phyloP scores from a whole-genome alignment of 2,797 vertebrate species.

The Sebastiscus albofasciatus region DNA sequence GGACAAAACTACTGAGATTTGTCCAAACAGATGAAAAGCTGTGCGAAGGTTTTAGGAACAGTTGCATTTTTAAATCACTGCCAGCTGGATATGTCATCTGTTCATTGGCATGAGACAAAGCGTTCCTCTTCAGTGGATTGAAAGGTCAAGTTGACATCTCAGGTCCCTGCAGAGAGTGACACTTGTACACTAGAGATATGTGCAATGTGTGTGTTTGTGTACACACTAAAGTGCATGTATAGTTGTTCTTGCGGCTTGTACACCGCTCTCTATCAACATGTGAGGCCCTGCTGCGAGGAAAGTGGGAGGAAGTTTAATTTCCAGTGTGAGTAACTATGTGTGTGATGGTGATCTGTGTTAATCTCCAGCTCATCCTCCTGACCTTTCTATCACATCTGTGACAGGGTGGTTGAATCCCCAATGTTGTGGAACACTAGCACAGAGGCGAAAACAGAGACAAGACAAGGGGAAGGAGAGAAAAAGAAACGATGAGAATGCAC shows the following conservation, averaged over 20 bases:
- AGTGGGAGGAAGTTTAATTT: conserved; percentile 62
- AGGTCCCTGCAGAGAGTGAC: conserved; percentile 29
- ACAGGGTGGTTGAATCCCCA: conserved; percentile 3
- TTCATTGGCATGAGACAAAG: conserved; percentile 69
- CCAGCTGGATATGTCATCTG: conserved; percentile 74
- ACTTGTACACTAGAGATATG: conserved; percentile 32
- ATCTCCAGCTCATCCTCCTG: conserved; percentile 62
- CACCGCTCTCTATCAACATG: neutral
- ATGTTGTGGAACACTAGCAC: conserved; percentile 1
- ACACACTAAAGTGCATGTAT: neutral
- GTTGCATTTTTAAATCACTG: conserved; percentile 63
- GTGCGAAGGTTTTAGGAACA: conserved; percentile 44
- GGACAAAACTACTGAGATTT: conserved; percentile 48
- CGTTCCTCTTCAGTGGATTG: conserved; percentile 64
- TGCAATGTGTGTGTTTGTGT: neutral
- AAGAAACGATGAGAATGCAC: neutral
- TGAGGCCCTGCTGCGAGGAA: conserved; percentile 3
- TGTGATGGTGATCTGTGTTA: conserved; percentile 60
- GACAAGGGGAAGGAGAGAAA: neutral
- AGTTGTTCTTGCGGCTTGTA: conserved; percentile 5
- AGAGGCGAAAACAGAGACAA: neutral
- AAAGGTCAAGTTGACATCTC: conserved; percentile 68
- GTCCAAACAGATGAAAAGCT: conserved; percentile 48
- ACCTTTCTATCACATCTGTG: conserved; percentile 22
- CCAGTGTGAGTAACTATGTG: conserved; percentile 54